phyloP scores from a whole-genome alignment of 2,113 vertebrate genomes.

The Rafetus swinhoei region DNA sequence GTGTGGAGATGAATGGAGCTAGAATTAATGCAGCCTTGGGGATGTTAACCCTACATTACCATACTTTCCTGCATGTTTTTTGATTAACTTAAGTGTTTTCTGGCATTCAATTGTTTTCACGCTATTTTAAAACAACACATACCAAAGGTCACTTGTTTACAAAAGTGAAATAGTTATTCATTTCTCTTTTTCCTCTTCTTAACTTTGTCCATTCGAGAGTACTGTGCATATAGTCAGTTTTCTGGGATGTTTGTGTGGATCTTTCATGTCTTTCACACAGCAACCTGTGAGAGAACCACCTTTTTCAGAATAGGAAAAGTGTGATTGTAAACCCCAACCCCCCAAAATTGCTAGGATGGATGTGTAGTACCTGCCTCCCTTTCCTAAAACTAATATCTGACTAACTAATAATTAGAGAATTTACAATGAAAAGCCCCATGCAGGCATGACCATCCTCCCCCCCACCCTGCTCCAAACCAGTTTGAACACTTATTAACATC shows the following conservation, averaged over 20 bases:
- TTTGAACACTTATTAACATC: neutral
- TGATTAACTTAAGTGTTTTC: neutral
- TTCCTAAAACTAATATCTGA: neutral
- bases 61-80: neutral
- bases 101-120: neutral
- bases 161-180: neutral
- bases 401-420: neutral
- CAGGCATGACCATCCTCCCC: neutral
- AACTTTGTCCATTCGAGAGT: neutral
- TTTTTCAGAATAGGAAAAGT: slow-evolving; percentile 43
- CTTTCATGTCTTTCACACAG: slow-evolving; percentile 42
- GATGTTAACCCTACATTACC: neutral
- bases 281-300: slow-evolving; percentile 18
- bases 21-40: neutral
- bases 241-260: neutral
- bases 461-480: neutral
- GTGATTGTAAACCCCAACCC: neutral
- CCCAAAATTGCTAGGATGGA: neutral
- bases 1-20: neutral
- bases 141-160: neutral
- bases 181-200: neutral
- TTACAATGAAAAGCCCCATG: neutral
- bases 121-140: neutral
- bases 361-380: neutral
- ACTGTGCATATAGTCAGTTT: neutral